Base-by-base conservation (phyloP, 2,888 invertebrate species). In the Calliphora vomitoria region DNA sequence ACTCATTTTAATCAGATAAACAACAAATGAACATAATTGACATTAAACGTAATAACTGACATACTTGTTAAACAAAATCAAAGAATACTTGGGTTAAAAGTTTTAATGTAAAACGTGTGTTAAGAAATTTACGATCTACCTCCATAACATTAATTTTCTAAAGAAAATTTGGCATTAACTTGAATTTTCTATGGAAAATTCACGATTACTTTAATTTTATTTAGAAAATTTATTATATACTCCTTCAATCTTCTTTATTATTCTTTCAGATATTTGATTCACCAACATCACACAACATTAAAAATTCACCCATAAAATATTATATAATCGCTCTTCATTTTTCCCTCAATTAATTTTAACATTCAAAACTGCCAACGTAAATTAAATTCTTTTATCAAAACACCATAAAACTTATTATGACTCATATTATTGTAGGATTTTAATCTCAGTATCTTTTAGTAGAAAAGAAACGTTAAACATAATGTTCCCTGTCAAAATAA, bases 401-500 rank as follows among this genome's bases (percentile, higher is more conserved):
- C 66, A 66, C 38, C 55, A 35, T 72, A 60, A 72, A 66, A 84
- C 38, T 75, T 35, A 50, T 80, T 62, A 50, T 11, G 50, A 71
- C 55, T 64, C 41, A 47, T 64, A 47, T 44, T 20, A 74, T 55
- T 81, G 44, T 50, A 18, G 62, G 3, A 62, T 41, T 58, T 72
- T 72, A 38, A 41, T 72, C 64, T 64, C 11, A 11, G 44, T 31
- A 35, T 15, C 58, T 74, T 50, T 18, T 55, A 38, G 11, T 50
- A 25, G 50, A 72, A 64, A 31, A 53, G 60, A 50, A 81, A 69
- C 50, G 11, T 75, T 62, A 35, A 55, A 69, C 69, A 76, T 76
- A 55, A 71, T 82, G 82, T 66, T 85, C 11, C 20, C 71, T 64
- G 85, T 81, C 75, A 85, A 71, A 82, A 69, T 18, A 58, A 44